Evolutionary conservation across 2,797 vertebrate species (phyloP), one percentile per base, ranked within the genome.

Genomic region (Hafferia zeledoni): DNA sequence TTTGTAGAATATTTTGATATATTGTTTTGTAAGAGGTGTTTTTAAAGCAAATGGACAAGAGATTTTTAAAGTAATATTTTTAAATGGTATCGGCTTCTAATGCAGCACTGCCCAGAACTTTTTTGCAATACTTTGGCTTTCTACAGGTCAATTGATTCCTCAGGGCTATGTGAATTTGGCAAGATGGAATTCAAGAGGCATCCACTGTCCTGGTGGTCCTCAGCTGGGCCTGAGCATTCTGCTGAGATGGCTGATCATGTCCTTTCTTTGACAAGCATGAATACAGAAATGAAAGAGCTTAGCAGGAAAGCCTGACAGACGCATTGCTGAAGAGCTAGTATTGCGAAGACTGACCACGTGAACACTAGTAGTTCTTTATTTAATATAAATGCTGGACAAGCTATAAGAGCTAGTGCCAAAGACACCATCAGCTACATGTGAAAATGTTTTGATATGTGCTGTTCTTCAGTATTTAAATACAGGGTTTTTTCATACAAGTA

Each of bases 231-330:
- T 74, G 55, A 41, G 12, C 33, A 39, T 23, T 74, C 30, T 71
- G 4, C 31, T 64, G 78, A 79, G 31, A 39, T 71, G 17, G 11
- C 13, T 1, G 0, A 23, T 77, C 52, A 35, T 0, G 0, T 70
- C 60, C 33, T 80, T 89, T 89, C 35, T 77, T 56, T 30, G 14
- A 74, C 57, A 67, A 74, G 8, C 7, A 10, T 16, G 3, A 76
- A 30, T 53, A 10, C 8, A 55, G 49, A 27, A 33, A 57, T 33
- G 43, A 28, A 79, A 64, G 25, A 35, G 17, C 44, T 80, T 59
- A 82, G 7, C 23, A 77, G 25, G 49, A 91, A 56, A 89, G 31
- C 33, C 64, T 64, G 37, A 85, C 41, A 91, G 23, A 74, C 15
- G 4, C 27, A 25, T 18, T 85, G 56, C 33, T 37, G 71, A 79